Conservation (phyloP, 2,888 invertebrate genomes). For the Uloborus plumipes region DNA sequence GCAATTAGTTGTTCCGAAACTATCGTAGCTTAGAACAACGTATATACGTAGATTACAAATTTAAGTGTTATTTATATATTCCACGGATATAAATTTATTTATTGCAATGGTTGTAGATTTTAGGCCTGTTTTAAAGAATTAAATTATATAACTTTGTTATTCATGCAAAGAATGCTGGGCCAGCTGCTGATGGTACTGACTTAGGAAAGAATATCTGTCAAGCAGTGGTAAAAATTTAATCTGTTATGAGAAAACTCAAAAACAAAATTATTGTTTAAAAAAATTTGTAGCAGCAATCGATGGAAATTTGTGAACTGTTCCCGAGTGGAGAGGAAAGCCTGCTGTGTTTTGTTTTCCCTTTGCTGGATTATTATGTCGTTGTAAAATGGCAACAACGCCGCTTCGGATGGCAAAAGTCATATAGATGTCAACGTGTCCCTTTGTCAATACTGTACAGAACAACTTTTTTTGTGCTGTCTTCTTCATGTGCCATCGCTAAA, state of each 20-base stretch:
- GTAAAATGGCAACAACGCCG: slow-evolving; percentile 1
- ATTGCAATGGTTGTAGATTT: slow-evolving; percentile 24
- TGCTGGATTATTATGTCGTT: neutral
- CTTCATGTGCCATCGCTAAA: slow-evolving; percentile 42
- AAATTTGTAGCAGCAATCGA: no score
- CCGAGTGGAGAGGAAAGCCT: neutral
- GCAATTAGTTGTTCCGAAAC: slow-evolving; percentile 32
- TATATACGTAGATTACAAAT: slow-evolving; percentile 45
- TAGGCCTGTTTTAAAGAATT: neutral
- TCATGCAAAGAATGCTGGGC: no score
- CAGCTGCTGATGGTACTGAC: no score
- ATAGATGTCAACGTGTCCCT: slow-evolving; percentile 16
- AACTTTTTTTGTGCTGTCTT: slow-evolving; percentile 44
- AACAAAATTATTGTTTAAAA: no score
- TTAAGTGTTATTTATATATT: slow-evolving; percentile 44
- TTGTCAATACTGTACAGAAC: slow-evolving; percentile 39
- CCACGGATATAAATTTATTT: slow-evolving; percentile 47
- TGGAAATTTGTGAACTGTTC: no score
- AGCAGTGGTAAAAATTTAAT: no score
- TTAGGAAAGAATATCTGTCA: no score
- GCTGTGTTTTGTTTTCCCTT: neutral
- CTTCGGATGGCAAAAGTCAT: slow-evolving; percentile 26
- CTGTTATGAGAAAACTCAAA: no score
- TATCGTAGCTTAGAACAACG: slow-evolving; percentile 26
- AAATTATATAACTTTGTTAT: neutral